These are phyloP conservation scores for Australoheros scitulus DNA, from an alignment of 2,113 vertebrate genomes.

Conservation along the genomic window DNA sequence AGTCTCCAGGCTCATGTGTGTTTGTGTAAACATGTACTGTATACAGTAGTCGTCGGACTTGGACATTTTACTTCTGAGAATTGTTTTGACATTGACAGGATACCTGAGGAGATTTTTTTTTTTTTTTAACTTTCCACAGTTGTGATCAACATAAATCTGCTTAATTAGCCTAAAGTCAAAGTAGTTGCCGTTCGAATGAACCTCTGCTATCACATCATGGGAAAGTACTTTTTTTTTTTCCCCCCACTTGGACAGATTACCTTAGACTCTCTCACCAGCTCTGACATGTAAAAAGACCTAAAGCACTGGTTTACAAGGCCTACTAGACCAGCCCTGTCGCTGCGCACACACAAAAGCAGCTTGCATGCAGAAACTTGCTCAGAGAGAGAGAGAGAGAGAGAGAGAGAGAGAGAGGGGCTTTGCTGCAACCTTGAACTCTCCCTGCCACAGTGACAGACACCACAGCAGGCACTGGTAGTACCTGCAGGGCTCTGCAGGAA, in stretches of 20 bases:
- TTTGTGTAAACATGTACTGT: neutral
- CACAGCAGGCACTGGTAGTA: neutral
- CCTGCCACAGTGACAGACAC: conserved; percentile 44
- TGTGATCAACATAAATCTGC: conserved; percentile 26
- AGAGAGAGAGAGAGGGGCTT: too few relatives aligned
- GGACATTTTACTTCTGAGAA: neutral
- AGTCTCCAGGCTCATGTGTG: neutral
- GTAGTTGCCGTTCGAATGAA: conserved; percentile 7
- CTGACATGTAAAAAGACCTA: conserved; percentile 64
- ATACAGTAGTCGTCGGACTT: neutral
- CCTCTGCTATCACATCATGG: conserved; percentile 49
- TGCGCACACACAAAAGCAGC: conserved; percentile 33
- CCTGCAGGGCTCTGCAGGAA: conserved; percentile 1
- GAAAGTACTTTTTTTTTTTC: conserved; percentile 71
- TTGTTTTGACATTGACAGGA: conserved; percentile 6
- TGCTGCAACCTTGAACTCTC: conserved; percentile 73
- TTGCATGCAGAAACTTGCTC: conserved; percentile 69
- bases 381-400: conserved; percentile 29
- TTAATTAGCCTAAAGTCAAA: conserved; percentile 24
- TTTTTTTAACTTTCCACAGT: neutral
- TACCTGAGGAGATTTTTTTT: neutral
- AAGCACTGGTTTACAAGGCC: conserved; percentile 60
- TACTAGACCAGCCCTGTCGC: conserved; percentile 5
- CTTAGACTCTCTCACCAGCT: conserved; percentile 62
- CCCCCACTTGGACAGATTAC: conserved; percentile 55